Evolutionary conservation across 2,797 vertebrate genomes (phyloP).

Genomic region (Sparus aurata): DNA sequence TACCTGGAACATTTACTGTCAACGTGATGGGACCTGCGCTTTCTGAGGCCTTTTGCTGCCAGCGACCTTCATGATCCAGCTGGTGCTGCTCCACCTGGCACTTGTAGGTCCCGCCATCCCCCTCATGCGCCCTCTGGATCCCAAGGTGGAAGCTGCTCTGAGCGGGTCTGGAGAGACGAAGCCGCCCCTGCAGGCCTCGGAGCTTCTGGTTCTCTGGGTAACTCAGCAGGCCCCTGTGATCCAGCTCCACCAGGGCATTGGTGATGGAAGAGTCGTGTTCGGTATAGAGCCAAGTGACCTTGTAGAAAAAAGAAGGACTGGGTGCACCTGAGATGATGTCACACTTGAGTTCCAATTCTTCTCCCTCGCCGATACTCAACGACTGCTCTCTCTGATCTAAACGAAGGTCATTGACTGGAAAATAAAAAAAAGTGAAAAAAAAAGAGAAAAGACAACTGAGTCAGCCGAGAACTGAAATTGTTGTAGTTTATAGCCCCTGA

Average conservation of each 20-base stretch:
- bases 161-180: constrained; percentile 62
- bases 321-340: constrained; percentile 43
- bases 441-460: neutral
- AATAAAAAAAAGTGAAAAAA: constrained; percentile 5
- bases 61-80: constrained; percentile 48
- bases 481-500: neutral
- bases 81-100: constrained; percentile 74
- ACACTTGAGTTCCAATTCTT: constrained; percentile 56
- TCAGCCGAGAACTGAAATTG: neutral
- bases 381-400: constrained; percentile 21
- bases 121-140: constrained; percentile 52
- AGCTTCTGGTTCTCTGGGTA: constrained; percentile 32
- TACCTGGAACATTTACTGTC: constrained; percentile 63
- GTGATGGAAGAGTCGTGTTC: neutral
- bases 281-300: constrained; percentile 65
- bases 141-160: constrained; percentile 56
- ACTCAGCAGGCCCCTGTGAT: constrained; percentile 62
- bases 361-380: constrained; percentile 44
- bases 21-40: constrained; percentile 32
- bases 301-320: constrained; percentile 50
- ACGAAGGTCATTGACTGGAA: constrained; percentile 51
- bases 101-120: constrained; percentile 65
- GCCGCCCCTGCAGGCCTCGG: constrained; percentile 56
- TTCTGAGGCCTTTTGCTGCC: constrained; percentile 61
- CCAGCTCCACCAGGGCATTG: constrained; percentile 49